A percentile compares a stretch with the other conserved stretches of the same genome.
These are phyloP conservation scores for Fregetta grallaria DNA, from an alignment of 2,113 vertebrate genomes.

Conservation along the genomic window DNA sequence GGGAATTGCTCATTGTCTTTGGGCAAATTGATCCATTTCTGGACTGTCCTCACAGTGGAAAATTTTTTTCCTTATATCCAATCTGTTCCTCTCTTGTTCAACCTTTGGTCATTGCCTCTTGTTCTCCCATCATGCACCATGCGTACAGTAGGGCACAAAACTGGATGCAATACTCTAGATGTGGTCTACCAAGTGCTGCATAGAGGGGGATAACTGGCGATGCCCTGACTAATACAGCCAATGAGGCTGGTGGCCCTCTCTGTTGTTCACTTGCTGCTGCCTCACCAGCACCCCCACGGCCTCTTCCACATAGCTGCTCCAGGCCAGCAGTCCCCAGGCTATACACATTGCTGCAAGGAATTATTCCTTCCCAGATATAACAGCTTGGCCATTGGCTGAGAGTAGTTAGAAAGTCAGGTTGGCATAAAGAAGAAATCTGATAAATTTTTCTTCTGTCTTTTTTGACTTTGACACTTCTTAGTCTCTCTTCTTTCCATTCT, in stretches of 20 bases:
- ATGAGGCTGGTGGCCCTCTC: not conserved
- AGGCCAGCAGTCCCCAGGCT: not conserved
- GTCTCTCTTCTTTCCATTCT: not conserved
- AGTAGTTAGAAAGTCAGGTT: not conserved
- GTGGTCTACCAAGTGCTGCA: not conserved
- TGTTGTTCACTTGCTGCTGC: fast-evolving
- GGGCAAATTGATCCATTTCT: not conserved
- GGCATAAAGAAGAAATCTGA: not conserved
- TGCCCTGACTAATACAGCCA: not conserved
- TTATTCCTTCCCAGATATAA: not conserved
- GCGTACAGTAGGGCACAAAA: fast-evolving
- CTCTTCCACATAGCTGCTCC: not conserved
- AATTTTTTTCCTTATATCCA: not conserved
- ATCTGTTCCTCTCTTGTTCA: not conserved
- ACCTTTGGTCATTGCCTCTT: not conserved
- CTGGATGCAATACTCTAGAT: not conserved
- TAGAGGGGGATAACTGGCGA: not conserved
- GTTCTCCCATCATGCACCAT: not conserved
- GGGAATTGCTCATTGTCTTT: not conserved
- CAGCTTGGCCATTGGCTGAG: not conserved
- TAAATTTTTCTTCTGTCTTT: not conserved
- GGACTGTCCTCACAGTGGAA: not conserved
- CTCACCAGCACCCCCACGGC: not conserved
- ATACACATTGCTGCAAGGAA: not conserved
- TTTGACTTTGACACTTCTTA: not conserved